Percentiles rank a stretch among this genome's conserved stretches.
Evolutionary conservation across 2,113 vertebrate species (phyloP).

Genomic region (Pogona vitticeps): DNA sequence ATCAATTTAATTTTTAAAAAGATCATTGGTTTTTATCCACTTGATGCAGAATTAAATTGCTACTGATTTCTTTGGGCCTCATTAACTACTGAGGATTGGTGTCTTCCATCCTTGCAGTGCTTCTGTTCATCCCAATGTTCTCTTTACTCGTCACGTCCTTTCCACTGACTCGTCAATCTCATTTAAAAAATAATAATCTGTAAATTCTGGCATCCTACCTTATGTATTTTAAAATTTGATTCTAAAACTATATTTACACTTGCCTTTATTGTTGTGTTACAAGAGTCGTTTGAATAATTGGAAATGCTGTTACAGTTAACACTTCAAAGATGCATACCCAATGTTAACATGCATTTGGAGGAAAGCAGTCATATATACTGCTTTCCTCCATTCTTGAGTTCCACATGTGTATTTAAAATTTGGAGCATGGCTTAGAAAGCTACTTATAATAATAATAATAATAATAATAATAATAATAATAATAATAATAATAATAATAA

Average conservation of each 20-base stretch:
- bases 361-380: background rate
- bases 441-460: too few relatives aligned
- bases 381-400: background rate
- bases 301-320: background rate
- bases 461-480: too few relatives aligned
- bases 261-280: background rate
- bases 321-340: background rate
- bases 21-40: too few relatives aligned
- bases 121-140: background rate
- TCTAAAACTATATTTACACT: background rate
- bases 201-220: too few relatives aligned
- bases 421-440: background rate
- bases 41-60: constrained; percentile 37
- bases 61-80: constrained; percentile 36
- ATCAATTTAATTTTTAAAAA: too few relatives aligned
- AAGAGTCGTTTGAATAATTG: background rate
- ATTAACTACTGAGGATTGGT: background rate
- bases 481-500: too few relatives aligned
- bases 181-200: too few relatives aligned
- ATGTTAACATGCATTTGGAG: too few relatives aligned
- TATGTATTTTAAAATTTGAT: background rate
- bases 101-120: too few relatives aligned
- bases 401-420: background rate
- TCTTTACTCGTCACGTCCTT: too few relatives aligned
- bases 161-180: background rate